Evolutionary conservation across 2,113 vertebrate genomes (phyloP).

Genomic region (Corydoras sp.): DNA sequence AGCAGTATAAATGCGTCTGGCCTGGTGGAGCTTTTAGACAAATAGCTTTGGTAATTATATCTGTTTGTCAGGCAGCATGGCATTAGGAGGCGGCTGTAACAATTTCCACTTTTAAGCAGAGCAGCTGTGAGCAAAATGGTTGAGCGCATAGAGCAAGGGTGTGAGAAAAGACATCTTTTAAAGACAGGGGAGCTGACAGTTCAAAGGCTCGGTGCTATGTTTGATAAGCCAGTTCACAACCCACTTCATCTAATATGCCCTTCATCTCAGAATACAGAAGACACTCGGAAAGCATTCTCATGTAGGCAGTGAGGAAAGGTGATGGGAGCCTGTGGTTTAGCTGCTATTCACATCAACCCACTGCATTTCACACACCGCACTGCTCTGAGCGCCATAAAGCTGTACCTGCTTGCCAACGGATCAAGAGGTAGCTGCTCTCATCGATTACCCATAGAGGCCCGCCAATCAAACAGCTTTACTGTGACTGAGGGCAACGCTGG

Average conservation of each 20-base stretch:
- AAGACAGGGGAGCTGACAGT: slow-evolving; percentile 46
- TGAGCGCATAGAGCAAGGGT: slow-evolving; percentile 15
- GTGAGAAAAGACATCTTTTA: slow-evolving; percentile 41
- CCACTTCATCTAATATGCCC: slow-evolving; percentile 33
- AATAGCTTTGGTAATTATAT: slow-evolving; percentile 17
- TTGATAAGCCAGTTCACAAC: slow-evolving; percentile 34
- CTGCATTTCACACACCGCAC: background rate
- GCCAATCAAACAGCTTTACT: slow-evolving; percentile 29
- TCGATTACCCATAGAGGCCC: slow-evolving; percentile 47
- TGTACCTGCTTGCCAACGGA: slow-evolving; percentile 29
- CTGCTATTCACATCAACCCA: background rate
- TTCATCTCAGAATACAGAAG: slow-evolving; percentile 47
- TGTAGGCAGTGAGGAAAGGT: slow-evolving; percentile 8
- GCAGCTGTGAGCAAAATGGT: slow-evolving; percentile 10
- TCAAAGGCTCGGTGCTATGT: slow-evolving; percentile 49
- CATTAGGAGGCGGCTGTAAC: slow-evolving; percentile 2
- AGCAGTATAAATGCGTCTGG: background rate
- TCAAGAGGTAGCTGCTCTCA: slow-evolving; percentile 52
- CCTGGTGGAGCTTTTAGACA: background rate
- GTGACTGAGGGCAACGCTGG: slow-evolving; percentile 12
- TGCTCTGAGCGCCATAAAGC: slow-evolving; percentile 24
- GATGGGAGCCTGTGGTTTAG: background rate
- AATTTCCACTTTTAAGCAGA: slow-evolving; percentile 22
- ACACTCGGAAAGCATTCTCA: slow-evolving; percentile 1
- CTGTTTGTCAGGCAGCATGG: slow-evolving; percentile 15